Base-by-base conservation (phyloP, 2,797 vertebrate genomes). In the Typhlichthys subterraneus region DNA sequence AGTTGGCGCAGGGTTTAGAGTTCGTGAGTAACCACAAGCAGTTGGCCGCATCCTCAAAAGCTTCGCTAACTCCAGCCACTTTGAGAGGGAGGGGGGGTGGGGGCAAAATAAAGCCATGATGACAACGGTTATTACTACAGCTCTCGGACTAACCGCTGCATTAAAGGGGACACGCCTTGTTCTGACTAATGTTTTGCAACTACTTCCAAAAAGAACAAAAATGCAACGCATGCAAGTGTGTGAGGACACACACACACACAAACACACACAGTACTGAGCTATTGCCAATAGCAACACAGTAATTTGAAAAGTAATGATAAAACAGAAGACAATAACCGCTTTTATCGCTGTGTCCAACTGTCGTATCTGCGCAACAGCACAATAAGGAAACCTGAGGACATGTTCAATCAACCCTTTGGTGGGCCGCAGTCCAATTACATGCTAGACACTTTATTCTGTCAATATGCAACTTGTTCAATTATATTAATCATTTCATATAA, bases 41-140 rank as follows among this genome's bases (percentile, higher is more conserved):
- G 88, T 99, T 99, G 89, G 98, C 98, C 71, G 98, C 98, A 55
- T 99, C 98, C 85, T 99, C 98, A 38, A 95, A 99, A 14, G 97
- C 97, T 85, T 96, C 97, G 52, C 93, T 96, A 85, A 99, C 98
- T 80, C 97, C 97, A 68, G 95, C 97, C 83, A 99, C 98, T 99
- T 88, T 71, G 71, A 48, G 42, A 71, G 57, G 38, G 52, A 23
- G 46, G 57, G 62, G 60, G 56, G 57, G 66, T 63, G 71, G 73
- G 79, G 71, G 76, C 81, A 73, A 73, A 82, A 82, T 85, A 78
- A 69, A 79, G 52, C 74, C 65, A 85, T 73, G 79, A 86, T 75
- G 61, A 84, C 46, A 85, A 79, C 78, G 67, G 60, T 57, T 63
- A 79, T 83, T 83, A 74, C 57, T 67, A 65, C 49, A 45, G 17